These are phyloP conservation scores for Melanostoma scalare DNA, from an alignment of 2,888 invertebrate species.

Conservation along the genomic window DNA sequence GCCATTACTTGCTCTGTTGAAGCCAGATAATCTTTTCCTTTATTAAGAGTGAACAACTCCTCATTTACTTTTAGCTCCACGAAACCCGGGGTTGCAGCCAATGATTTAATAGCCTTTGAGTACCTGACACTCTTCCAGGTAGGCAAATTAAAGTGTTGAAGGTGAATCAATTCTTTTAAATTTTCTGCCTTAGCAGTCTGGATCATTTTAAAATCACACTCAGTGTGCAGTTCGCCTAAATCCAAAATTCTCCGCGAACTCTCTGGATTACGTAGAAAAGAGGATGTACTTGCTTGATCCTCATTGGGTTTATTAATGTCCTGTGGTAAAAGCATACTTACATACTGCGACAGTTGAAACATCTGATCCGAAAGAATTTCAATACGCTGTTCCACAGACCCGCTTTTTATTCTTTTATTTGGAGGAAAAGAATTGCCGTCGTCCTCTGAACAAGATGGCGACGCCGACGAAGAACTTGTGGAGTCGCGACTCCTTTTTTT, in stretches of 20 bases:
- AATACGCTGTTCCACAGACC: not conserved
- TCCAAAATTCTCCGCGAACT: conserved; percentile 20
- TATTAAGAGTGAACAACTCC: conserved; percentile 26
- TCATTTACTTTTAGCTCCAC: conserved; percentile 26
- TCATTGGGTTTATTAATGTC: not conserved
- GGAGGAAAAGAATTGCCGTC: conserved; percentile 1
- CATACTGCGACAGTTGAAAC: not conserved
- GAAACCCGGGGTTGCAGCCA: conserved; percentile 24
- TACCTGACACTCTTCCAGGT: conserved; percentile 30
- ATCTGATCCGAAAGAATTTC: not conserved
- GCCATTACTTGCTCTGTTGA: conserved; percentile 39
- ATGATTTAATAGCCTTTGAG: conserved; percentile 24
- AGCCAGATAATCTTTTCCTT: conserved; percentile 23
- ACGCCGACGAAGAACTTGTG: not conserved
- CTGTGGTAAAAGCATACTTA: not conserved
- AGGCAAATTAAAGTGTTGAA: not conserved
- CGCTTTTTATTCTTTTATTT: conserved; percentile 16
- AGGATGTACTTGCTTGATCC: conserved; percentile 7
- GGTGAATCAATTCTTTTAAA: not conserved
- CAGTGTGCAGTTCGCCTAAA: conserved; percentile 5
- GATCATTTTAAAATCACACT: conserved; percentile 6
- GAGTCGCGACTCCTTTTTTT: too few species aligned
- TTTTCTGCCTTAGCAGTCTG: conserved; percentile 6
- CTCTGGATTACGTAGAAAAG: conserved; percentile 15
- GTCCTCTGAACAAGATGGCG: not conserved